Base-by-base conservation (phyloP, 2,113 vertebrate genomes). In the Neogale vison region DNA sequence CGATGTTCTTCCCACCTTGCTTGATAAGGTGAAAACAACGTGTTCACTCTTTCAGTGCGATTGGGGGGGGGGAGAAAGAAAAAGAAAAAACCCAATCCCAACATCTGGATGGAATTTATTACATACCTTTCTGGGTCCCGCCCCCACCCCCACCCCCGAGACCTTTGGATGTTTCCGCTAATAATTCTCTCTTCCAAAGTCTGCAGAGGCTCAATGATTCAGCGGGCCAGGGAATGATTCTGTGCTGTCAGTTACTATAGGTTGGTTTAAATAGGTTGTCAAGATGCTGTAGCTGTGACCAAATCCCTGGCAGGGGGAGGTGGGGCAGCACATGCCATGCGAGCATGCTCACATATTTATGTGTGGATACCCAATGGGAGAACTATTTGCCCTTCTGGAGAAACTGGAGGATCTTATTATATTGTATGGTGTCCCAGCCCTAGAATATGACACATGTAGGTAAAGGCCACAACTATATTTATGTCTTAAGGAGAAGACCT, bases 61-160 rank as follows among this genome's bases (percentile, higher is more conserved):
- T 42, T 57, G 80, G 45, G 45, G 45, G 17, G 2, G 34, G 18
- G 29, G 23, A 34, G 17, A 47, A 14, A 17, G 77, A 55, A 26
- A 42, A 26, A 61, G 36, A 26, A 90, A 92, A 13, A 86, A 90
- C 36, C 7, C 52, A 89, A 63, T 89, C 20, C 17, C 42, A 91
- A 93, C 89, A 97, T 95, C 95, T 97, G 92, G 87, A 96, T 95
- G 69, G 79, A 93, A 97, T 96, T 97, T 84, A 83, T 85, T 65
- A 95, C 95, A 71, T 88, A 97, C 93, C 86, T 98, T 80, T 91
- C 88, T 67, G 36, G 36, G 82, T 90, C 26, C 20, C 10, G 9
- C 55, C 17, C 18, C 55, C 55, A 21, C 17, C 52, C 50, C 50
- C 9, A 79, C n/a, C 42, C 89, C 47, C 47, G 12, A 14, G 65